Evolutionary conservation across 2,113 vertebrate species (phyloP), one percentile per base, ranked within the genome.

Genomic region (Chunga burmeisteri): DNA sequence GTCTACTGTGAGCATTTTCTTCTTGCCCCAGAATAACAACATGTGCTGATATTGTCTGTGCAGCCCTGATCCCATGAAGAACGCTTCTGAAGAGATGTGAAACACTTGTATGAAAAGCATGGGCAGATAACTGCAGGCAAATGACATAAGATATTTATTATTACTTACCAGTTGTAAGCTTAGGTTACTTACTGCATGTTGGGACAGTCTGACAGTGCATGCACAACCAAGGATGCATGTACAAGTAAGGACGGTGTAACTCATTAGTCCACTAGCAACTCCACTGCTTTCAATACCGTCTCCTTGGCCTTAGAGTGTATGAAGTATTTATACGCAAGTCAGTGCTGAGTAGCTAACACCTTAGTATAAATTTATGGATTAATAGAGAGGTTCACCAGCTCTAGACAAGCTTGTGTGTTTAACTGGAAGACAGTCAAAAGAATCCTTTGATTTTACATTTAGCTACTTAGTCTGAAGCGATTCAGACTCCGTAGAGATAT

Each of bases 31-130:
- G 20, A 15, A 26, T 20, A 59, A 16, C 11, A 68, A 22, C 20
- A 34, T 26, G 4, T 6, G 21, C 9, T 91, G 66, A 18, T 3
- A 5, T 5, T 52, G 3, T 44, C 36, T 40, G 49, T 44, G 23
- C 18, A 44, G 9, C 25, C 29, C 42, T 36, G 29, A n/a, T 67
- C 20, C 15, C 2, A 1, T 9, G 25, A 87, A 22, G 52, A 77
- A 38, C 0, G 0, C 4, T 55, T 75, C 56, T 4, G 3, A 7
- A 71, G 20, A 21, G 32, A 55, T 17, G 10, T 29, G 34, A 68
- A 56, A 21, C 7, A 42, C 19, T 36, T 42, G 11, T 63, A 47
- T 70, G 30, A 81, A 75, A 83, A 81, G 10, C 25, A 38, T 13
- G 16, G 59, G 36, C 36, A 78, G 8, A 16, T 21, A 85, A 44